phyloP scores from a whole-genome alignment of 2,113 vertebrate genomes.

The Limanda limanda region DNA sequence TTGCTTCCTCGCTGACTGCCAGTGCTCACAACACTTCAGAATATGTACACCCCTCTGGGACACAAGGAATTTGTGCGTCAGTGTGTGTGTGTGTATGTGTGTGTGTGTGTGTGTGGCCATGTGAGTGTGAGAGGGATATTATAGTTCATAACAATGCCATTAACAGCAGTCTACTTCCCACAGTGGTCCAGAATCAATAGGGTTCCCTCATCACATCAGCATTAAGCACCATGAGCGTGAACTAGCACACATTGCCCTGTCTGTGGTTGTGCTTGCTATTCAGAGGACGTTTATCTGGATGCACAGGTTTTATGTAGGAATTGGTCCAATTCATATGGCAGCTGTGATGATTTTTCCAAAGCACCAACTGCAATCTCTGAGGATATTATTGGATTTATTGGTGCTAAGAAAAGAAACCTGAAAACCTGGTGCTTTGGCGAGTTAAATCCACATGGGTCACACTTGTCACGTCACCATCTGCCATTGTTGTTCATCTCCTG shows the following conservation, averaged over 20 bases:
- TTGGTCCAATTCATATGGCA: not conserved
- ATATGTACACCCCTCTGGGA: constrained; percentile 45
- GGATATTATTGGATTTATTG: not conserved
- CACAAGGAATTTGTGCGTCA: constrained; percentile 62
- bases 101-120: not conserved
- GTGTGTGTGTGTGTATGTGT: constrained; percentile 20
- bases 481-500: too few species aligned
- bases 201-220: constrained; percentile 9
- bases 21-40: constrained; percentile 49
- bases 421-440: not conserved
- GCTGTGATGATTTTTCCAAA: not conserved
- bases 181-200: constrained; percentile 14
- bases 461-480: too few species aligned
- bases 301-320: not conserved
- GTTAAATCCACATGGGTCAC: not conserved
- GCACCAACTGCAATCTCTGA: too few species aligned
- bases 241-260: not conserved
- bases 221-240: constrained; percentile 18
- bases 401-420: not conserved
- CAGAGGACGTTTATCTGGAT: not conserved
- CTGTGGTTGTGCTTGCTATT: not conserved
- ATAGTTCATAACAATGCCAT: constrained; percentile 29
- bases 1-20: constrained; percentile 68
- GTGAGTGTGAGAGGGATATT: constrained; percentile 38
- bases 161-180: constrained; percentile 12